Base-by-base conservation (phyloP, 2,888 invertebrate genomes). In the Plagodis dolabraria region DNA sequence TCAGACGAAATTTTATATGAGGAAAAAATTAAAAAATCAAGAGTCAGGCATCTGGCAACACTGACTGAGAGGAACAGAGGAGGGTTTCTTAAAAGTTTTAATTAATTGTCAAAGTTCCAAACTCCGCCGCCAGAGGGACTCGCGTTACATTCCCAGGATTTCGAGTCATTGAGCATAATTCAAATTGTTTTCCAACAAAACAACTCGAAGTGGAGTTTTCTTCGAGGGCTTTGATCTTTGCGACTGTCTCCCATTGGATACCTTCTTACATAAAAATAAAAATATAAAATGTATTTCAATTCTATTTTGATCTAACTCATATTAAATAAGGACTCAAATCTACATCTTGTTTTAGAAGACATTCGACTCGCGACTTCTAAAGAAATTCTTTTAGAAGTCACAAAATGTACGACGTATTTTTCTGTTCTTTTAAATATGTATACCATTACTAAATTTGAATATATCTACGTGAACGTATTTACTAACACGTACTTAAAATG, bases 41-140 rank as follows among this genome's bases (percentile, higher is more conserved):
- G 33, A 57, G 60, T 48, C 56, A 61, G 56, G 38, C 60, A 57
- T 61, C 60, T 61, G 60, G 60, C 55, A 53, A 63, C 67, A 65
- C 48, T 60, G 60, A 58, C 53, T 48, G 53, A 59, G 43, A 44
- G 63, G 57, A 60, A 60, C 65, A 70, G 65, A 69, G 70, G 67
- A 58, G 70, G 73, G 71, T 77, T 83, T 83, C 83, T 85, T 82
- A 82, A 79, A 85, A 85, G 80, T 85, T 86, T 86, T 85, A 84
- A 87, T 87, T 86, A 87, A 87, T 86, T 81, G 83, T 75, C 76
- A 71, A 82, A 87, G 83, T 87, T 85, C 47, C 59, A 68, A 69
- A 70, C 70, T 63, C 71, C 65, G 69, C 70, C 65, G 67, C 71
- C 71, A 67, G 70, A 74, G 70, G 52, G 65, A 77, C 74, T 79